Evolutionary conservation across 2,113 vertebrate genomes (phyloP).

Genomic region (Syrrhaptes paradoxus): DNA sequence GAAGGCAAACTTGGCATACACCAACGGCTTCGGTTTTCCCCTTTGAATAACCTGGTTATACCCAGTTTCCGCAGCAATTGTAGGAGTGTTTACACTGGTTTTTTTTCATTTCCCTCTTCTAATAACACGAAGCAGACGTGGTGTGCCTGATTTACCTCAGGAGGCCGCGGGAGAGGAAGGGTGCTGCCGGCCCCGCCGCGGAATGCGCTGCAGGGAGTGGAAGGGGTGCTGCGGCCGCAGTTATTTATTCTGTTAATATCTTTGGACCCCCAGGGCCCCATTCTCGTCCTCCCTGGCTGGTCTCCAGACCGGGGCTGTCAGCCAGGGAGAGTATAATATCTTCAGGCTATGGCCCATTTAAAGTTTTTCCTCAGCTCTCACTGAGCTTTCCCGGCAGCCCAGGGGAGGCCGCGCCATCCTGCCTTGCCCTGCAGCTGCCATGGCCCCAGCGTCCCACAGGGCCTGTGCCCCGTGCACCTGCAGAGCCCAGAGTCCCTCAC

Average conservation of each 20-base stretch:
- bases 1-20: neutral
- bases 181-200: neutral
- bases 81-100: constrained; percentile 24
- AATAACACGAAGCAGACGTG: constrained; percentile 12
- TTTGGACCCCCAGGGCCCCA: neutral
- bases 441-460: neutral
- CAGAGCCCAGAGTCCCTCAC: accelerated
- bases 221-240: neutral
- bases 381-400: neutral
- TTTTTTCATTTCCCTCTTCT: neutral
- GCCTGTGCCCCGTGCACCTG: neutral
- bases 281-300: constrained; percentile 40
- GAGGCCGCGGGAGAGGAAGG: neutral
- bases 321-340: neutral
- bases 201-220: constrained; percentile 6
- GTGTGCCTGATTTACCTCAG: neutral
- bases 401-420: neutral
- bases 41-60: constrained; percentile 23
- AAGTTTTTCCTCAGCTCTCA: neutral
- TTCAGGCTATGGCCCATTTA: constrained; percentile 14
- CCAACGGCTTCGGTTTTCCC: neutral
- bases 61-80: constrained; percentile 27
- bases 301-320: constrained; percentile 53
- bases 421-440: neutral
- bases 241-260: constrained; percentile 43